Conservation (phyloP, 2,888 invertebrate genomes). For the Cantharis flavilabris region DNA sequence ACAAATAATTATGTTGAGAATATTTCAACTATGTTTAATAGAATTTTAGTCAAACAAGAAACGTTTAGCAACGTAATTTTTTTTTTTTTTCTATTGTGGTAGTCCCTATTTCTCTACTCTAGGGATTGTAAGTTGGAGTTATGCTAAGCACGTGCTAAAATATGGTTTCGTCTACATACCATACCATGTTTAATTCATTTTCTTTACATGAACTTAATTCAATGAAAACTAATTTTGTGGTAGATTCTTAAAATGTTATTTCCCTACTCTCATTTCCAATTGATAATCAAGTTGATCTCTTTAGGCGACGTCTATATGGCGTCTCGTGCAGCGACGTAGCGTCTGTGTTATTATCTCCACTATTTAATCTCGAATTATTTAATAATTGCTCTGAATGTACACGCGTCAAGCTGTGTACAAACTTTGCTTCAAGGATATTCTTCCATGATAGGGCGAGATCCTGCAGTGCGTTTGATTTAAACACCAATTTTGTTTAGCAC, state of each 20-base stretch:
- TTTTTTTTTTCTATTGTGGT: background rate
- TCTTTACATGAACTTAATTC: background rate
- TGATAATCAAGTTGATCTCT: slow-evolving; percentile 15
- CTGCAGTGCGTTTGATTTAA: background rate
- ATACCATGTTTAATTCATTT: background rate
- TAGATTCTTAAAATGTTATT: background rate
- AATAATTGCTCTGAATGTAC: slow-evolving; percentile 7
- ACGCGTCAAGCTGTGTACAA: slow-evolving; percentile 4
- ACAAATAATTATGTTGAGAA: background rate
- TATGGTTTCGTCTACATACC: background rate
- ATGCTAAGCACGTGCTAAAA: background rate
- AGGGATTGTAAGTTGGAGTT: background rate
- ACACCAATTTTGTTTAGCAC: background rate
- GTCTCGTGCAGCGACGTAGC: slow-evolving; percentile 7
- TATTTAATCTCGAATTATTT: slow-evolving; percentile 10
- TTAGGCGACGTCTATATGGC: slow-evolving; percentile 7
- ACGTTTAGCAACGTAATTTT: background rate
- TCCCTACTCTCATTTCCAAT: background rate
- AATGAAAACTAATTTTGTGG: background rate
- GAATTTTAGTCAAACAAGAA: background rate
- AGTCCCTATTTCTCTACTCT: too few relatives aligned
- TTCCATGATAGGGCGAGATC: background rate
- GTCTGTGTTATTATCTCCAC: slow-evolving; percentile 11
- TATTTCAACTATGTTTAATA: background rate
- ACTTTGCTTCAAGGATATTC: slow-evolving; percentile 1